A percentile compares a stretch with the other conserved stretches of the same genome.
Evolutionary conservation across 2,888 invertebrate genomes (phyloP).

Genomic region (Phalera bucephala): DNA sequence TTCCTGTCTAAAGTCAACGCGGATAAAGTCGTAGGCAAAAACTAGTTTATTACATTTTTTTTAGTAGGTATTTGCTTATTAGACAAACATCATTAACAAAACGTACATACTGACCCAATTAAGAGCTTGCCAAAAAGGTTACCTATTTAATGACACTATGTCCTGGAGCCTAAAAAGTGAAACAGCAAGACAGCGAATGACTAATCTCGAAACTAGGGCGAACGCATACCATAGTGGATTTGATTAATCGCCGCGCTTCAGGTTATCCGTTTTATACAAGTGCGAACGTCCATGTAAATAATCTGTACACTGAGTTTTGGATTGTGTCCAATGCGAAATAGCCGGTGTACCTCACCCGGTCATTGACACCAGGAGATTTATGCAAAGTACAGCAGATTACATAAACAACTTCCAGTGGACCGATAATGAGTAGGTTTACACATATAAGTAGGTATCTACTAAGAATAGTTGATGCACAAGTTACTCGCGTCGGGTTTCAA

Average conservation of each 20-base stretch:
- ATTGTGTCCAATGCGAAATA: conserved; percentile 34
- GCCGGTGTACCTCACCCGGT: conserved; percentile 29
- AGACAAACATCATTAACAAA: conserved; percentile 11
- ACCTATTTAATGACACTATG: conserved; percentile 14
- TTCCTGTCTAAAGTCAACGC: too few relatives aligned
- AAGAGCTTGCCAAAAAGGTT: conserved; percentile 23
- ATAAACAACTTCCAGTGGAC: conserved; percentile 27
- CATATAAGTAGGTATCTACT: background rate
- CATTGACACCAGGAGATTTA: conserved; percentile 50
- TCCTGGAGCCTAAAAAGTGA: conserved; percentile 1
- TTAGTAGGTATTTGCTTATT: too few relatives aligned
- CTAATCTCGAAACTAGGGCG: conserved; percentile 18
- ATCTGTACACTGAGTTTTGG: conserved; percentile 28
- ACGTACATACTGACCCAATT: conserved; percentile 16
- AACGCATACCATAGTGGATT: conserved; percentile 20
- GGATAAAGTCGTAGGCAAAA: too few relatives aligned
- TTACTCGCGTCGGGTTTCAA: background rate
- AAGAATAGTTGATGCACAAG: background rate
- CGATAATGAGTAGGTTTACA: conserved; percentile 16
- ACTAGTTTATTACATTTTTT: too few relatives aligned
- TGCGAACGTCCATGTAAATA: conserved; percentile 5
- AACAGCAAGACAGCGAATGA: conserved; percentile 7
- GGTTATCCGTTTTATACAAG: conserved; percentile 1
- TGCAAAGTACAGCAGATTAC: conserved; percentile 34
- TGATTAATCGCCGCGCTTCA: conserved; percentile 16